Percentiles rank a stretch among this genome's conserved stretches.
These are phyloP conservation scores for Ailuropoda melanoleuca DNA, from an alignment of 2,113 vertebrate genomes.

Conservation along the genomic window DNA sequence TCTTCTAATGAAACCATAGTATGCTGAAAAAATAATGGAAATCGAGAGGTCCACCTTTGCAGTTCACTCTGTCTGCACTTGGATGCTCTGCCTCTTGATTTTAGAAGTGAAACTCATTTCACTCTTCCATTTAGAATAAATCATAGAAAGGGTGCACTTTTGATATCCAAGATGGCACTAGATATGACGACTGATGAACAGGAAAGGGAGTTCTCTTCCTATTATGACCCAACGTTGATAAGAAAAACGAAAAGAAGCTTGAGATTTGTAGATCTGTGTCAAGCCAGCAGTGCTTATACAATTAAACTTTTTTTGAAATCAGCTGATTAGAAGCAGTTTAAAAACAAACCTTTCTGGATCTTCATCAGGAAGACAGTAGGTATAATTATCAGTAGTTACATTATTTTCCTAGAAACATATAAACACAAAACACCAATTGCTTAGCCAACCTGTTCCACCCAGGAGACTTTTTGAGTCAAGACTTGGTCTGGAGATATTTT, in stretches of 20 bases:
- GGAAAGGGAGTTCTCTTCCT: not conserved
- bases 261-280: not conserved
- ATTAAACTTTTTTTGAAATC: slow-evolving; percentile 4
- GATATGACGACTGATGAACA: not conserved
- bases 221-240: not conserved
- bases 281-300: not conserved
- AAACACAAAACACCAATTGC: slow-evolving; percentile 8
- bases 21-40: not conserved
- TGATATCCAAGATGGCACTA: not conserved
- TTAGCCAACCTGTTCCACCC: not conserved
- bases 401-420: slow-evolving; percentile 37
- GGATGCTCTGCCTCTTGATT: not conserved
- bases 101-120: not conserved
- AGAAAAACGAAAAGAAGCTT: not conserved
- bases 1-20: not conserved
- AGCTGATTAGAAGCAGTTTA: slow-evolving; percentile 29
- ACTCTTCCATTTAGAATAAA: not conserved
- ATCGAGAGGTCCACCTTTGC: not conserved
- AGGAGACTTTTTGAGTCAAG: slow-evolving; percentile 19
- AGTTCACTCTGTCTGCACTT: not conserved
- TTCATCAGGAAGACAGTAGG: slow-evolving; percentile 27
- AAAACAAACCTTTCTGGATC: slow-evolving; percentile 31
- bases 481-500: slow-evolving; percentile 5
- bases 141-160: not conserved
- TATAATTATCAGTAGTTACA: slow-evolving; percentile 45